Evolutionary conservation across 2,888 invertebrate species (phyloP).

Genomic region (Clanis bilineata): DNA sequence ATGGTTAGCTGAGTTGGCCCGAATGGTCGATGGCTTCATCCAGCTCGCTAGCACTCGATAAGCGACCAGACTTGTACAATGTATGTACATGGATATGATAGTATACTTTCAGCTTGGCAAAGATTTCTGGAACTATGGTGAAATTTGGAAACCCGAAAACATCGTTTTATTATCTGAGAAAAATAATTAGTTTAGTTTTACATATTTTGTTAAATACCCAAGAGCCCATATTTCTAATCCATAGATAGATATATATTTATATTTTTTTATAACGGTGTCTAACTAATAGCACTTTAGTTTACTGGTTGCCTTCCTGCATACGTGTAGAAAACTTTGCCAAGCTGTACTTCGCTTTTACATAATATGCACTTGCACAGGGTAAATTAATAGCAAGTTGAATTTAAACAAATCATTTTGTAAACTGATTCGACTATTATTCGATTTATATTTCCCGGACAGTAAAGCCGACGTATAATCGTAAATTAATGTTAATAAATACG

Average conservation of each 20-base stretch:
- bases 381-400: conserved; percentile 11
- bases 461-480: background rate
- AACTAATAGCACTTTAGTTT: no score
- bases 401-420: background rate
- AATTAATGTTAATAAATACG: background rate
- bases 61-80: background rate
- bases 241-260: no score
- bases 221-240: no score
- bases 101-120: no score
- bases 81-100: background rate
- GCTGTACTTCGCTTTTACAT: conserved; percentile 1
- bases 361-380: conserved; percentile 14
- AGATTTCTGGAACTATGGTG: no score
- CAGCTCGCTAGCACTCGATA: background rate
- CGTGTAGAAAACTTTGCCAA: no score
- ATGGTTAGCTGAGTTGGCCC: background rate
- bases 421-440: background rate
- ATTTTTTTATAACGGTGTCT: no score
- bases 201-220: no score
- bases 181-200: no score
- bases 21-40: background rate
- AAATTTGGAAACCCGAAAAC: no score
- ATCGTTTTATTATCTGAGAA: no score
- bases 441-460: background rate
- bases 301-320: no score